Percentiles rank a stretch among this genome's conserved stretches.
Evolutionary conservation across 2,113 vertebrate genomes (phyloP).

Genomic region (Columbina picui): DNA sequence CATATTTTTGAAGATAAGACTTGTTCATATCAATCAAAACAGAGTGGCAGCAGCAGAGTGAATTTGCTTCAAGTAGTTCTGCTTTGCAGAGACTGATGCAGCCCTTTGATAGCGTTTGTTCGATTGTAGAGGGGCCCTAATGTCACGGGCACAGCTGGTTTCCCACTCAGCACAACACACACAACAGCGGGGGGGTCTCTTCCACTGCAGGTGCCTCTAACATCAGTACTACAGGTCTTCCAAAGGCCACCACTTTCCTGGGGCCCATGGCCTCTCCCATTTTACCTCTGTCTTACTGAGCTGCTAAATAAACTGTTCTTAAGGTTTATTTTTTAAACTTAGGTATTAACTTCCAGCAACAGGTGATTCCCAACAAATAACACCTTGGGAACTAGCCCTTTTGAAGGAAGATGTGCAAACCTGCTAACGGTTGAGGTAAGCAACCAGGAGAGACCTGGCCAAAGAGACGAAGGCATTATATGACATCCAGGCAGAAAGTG

Average conservation of each 20-base stretch:
- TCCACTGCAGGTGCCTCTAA: neutral
- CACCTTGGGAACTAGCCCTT: neutral
- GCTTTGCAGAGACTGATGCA: neutral
- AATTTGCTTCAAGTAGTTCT: slow-evolving; percentile 17
- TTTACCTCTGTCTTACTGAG: neutral
- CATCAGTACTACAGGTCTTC: neutral
- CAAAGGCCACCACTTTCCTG: neutral
- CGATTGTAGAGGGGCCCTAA: neutral
- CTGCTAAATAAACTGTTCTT: neutral
- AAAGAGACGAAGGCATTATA: neutral
- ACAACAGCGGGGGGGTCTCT: neutral
- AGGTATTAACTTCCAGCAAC: neutral
- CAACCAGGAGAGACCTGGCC: neutral
- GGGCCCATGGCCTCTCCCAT: neutral
- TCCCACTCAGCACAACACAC: neutral
- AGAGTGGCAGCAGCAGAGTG: slow-evolving; percentile 17
- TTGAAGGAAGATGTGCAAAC: neutral
- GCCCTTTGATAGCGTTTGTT: neutral
- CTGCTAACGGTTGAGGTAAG: neutral
- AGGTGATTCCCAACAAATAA: neutral
- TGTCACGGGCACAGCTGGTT: neutral
- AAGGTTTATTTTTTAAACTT: neutral
- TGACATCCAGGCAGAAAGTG: neutral
- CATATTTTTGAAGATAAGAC: slow-evolving; percentile 54
- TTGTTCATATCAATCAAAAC: slow-evolving; percentile 43